These are phyloP conservation scores for Trichoplusia ni DNA, from an alignment of 1,140 invertebrate genomes.

Conservation along the genomic window DNA sequence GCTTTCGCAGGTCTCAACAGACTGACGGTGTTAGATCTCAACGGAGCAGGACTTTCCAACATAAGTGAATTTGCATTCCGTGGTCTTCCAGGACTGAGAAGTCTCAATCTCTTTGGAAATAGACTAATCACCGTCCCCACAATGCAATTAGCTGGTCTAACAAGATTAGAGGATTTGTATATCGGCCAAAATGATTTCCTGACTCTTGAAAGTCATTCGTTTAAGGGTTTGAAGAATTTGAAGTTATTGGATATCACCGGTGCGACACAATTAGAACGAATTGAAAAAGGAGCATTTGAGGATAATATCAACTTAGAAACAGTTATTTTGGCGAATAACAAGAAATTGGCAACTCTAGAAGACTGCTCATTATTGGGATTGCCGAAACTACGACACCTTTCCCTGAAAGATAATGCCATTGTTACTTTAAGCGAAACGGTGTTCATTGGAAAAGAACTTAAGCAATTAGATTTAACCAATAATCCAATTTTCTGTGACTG, in stretches of 20 bases:
- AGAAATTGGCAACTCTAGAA: conserved; percentile 86
- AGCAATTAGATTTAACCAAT: conserved; percentile 89
- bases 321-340: conserved; percentile 89
- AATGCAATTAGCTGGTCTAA: conserved; percentile 85
- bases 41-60: conserved; percentile 89
- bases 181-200: conserved; percentile 92
- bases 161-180: conserved; percentile 89
- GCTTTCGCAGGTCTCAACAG: conserved; percentile 89
- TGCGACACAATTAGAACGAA: conserved; percentile 85
- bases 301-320: conserved; percentile 91
- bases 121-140: conserved; percentile 88
- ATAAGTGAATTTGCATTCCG: conserved; percentile 89
- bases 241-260: conserved; percentile 89
- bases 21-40: conserved; percentile 89
- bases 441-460: conserved; percentile 90
- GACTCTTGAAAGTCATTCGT: conserved; percentile 85
- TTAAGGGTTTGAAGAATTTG: conserved; percentile 89
- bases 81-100: conserved; percentile 87
- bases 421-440: conserved; percentile 87
- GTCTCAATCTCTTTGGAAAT: conserved; percentile 90
- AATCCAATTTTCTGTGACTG: conserved; percentile 93
- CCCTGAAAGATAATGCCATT: conserved; percentile 90
- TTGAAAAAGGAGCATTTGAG: conserved; percentile 89
- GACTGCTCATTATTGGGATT: conserved; percentile 89
- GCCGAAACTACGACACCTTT: conserved; percentile 88